Percentiles rank a stretch among this genome's conserved stretches.
Evolutionary conservation across 2,113 vertebrate genomes (phyloP).

Genomic region (Perca schrenkii): DNA sequence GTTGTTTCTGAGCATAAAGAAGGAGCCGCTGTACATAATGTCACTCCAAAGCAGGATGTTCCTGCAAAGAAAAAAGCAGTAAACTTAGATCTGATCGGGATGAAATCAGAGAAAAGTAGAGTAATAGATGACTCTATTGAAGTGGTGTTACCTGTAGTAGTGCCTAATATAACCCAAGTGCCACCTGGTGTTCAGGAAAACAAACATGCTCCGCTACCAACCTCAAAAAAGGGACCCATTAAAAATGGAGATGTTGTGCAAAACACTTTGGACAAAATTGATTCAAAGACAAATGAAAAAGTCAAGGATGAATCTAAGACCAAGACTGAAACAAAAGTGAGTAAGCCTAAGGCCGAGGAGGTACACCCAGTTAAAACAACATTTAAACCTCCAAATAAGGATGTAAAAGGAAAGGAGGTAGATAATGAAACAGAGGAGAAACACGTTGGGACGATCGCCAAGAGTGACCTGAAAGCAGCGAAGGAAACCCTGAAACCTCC

Average conservation of each 20-base stretch:
- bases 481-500: slow-evolving; percentile 19
- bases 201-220: neutral
- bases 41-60: slow-evolving; percentile 14
- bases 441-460: neutral
- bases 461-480: neutral
- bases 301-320: neutral
- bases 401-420: slow-evolving; percentile 16
- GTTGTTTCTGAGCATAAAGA: neutral
- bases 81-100: slow-evolving; percentile 31
- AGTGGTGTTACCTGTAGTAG: neutral
- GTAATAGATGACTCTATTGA: neutral
- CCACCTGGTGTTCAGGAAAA: slow-evolving; percentile 49
- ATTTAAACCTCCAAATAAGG: slow-evolving; percentile 5
- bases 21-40: neutral
- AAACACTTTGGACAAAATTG: neutral
- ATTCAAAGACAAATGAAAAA: slow-evolving; percentile 4
- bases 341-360: neutral
- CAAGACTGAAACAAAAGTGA: neutral
- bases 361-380: slow-evolving; percentile 22
- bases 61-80: slow-evolving; percentile 51
- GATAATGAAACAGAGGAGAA: slow-evolving; percentile 1
- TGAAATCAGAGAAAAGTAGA: slow-evolving; percentile 7
- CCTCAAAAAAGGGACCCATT: neutral
- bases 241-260: slow-evolving; percentile 5
- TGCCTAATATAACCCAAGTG: slow-evolving; percentile 25